phyloP scores from a whole-genome alignment of 2,113 vertebrate species.

The Myodes glareolus region DNA sequence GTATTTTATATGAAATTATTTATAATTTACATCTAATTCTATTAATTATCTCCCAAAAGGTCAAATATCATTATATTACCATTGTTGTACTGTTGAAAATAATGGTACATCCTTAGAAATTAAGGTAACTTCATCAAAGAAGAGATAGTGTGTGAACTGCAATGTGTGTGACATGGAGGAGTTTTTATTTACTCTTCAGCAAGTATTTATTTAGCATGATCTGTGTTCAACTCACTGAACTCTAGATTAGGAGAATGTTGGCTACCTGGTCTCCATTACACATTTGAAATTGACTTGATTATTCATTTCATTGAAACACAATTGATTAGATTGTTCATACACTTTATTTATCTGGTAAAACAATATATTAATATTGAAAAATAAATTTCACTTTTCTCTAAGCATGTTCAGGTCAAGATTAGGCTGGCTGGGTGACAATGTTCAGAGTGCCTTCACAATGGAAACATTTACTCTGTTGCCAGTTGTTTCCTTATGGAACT shows the following conservation, averaged over 20 bases:
- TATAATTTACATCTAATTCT: not conserved
- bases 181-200: not conserved
- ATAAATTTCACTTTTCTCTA: not conserved
- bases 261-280: not conserved
- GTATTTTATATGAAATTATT: not conserved
- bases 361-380: constrained; percentile 19
- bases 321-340: not conserved
- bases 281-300: not conserved
- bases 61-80: not conserved
- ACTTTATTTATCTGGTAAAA: constrained; percentile 18
- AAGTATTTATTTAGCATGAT: not conserved
- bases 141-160: not conserved
- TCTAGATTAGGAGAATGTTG: not conserved
- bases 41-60: not conserved
- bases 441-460: not conserved
- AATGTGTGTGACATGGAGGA: not conserved
- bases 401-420: not conserved
- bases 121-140: not conserved
- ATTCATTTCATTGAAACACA: not conserved
- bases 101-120: not conserved
- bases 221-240: not conserved
- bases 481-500: not conserved
- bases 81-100: not conserved
- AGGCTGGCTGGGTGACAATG: not conserved
- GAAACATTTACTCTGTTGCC: not conserved